These are phyloP conservation scores for Cryptoblepharus egeriae DNA, from an alignment of 2,797 vertebrate species.

Conservation along the genomic window DNA sequence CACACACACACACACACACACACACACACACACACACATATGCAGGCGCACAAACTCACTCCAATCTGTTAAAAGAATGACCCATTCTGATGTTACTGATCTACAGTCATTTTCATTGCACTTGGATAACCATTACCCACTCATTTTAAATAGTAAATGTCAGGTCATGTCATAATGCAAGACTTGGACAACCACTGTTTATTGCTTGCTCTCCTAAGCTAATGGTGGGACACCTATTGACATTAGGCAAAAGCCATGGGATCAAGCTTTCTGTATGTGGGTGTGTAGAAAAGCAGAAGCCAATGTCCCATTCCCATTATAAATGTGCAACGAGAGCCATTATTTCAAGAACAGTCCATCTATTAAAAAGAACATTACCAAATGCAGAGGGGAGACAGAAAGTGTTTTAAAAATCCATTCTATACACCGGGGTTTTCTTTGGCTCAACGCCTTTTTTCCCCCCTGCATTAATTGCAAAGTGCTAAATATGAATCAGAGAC, in stretches of 20 bases:
- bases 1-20: too few species aligned
- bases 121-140: not conserved
- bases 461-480: slow-evolving; percentile 53
- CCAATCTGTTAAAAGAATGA: not conserved
- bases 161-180: not conserved
- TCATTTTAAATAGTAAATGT: not conserved
- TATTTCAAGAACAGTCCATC: slow-evolving; percentile 63
- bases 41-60: not conserved
- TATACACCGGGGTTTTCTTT: not conserved
- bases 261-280: slow-evolving; percentile 51
- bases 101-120: not conserved
- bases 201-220: not conserved
- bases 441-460: slow-evolving; percentile 10
- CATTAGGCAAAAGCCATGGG: slow-evolving; percentile 42
- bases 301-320: not conserved
- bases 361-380: slow-evolving; percentile 55
- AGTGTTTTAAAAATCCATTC: not conserved
- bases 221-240: slow-evolving; percentile 20
- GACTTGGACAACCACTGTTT: not conserved
- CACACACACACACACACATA: too few species aligned
- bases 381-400: not conserved
- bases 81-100: not conserved
- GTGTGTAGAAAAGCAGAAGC: slow-evolving; percentile 33
- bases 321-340: slow-evolving; percentile 55
- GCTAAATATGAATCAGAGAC: slow-evolving; percentile 34